Evolutionary conservation across 2,888 invertebrate genomes (phyloP), one percentile per base, ranked within the genome.

Genomic region (Pachycephus smyrnensis): DNA sequence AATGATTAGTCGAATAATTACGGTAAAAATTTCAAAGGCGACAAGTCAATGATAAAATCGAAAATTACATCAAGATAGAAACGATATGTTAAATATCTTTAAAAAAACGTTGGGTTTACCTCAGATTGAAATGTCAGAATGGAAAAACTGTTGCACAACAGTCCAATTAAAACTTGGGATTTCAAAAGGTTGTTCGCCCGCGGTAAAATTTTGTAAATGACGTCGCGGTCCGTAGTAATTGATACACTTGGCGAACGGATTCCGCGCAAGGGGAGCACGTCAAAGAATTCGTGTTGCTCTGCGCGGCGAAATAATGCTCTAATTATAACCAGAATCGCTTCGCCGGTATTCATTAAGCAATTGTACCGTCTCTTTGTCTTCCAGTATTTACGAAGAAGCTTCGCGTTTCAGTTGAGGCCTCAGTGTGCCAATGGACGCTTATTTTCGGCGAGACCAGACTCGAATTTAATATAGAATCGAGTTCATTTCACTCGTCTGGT

Each of bases 401-500:
- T 31, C 12, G 33, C 55, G 30, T 32, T 33, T 35, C 15, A n/a
- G 33, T 11, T 76, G 35, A 30, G 31, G 9, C 55, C 35, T n/a
- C 40, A 73, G 31, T 55, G n/a, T 55, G n/a, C 40, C 73, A n/a
- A 73, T 30, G 6, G 33, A 77, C 36, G 36, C 31, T 74, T 77
- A 77, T 77, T 77, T 75, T 74, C 74, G 74, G 74, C 77, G 31
- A 23, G 33, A 73, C 74, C 32, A 73, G 74, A 30, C 68, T 37
- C 77, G 69, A 77, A 77, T 77, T 77, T 77, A 77, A 77, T 77
- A 77, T 77, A 77, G 77, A 74, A 77, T 77, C 32, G 77, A 73
- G 77, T 77, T 77, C 77, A 74, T 69, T 77, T 77, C 73, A 77
- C 77, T 77, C 77, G 55, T 32, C 32, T 36, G 55, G 32, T 32